Evolutionary conservation across 2,888 invertebrate species (phyloP).

Genomic region (Aradus depressus): DNA sequence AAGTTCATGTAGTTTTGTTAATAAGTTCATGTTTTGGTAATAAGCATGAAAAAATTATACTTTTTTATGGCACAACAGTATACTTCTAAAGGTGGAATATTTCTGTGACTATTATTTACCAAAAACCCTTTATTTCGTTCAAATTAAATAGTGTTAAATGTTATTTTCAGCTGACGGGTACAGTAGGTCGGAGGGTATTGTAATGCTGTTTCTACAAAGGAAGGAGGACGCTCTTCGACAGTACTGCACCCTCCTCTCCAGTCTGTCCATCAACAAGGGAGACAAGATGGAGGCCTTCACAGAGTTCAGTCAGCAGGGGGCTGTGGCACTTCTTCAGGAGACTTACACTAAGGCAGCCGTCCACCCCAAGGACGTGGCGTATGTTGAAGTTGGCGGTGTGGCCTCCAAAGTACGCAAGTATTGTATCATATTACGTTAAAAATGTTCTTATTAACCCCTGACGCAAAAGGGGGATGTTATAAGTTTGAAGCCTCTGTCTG

Average conservation of each 20-base stretch:
- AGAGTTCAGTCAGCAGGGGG: slow-evolving; percentile 19
- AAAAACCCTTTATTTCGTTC: not conserved
- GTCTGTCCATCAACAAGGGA: slow-evolving; percentile 44
- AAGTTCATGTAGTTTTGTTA: not conserved
- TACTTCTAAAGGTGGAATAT: not conserved
- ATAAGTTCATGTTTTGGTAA: not conserved
- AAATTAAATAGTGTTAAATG: not conserved
- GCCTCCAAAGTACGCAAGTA: slow-evolving; percentile 25
- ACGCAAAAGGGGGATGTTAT: too few relatives aligned
- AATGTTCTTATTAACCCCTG: too few relatives aligned
- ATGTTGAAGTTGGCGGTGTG: slow-evolving; percentile 29
- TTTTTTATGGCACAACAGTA: not conserved
- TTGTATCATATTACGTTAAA: too few relatives aligned
- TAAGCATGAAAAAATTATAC: not conserved
- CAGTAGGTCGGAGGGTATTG: slow-evolving; percentile 38
- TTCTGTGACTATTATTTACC: not conserved
- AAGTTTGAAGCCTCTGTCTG: too few relatives aligned
- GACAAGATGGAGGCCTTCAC: slow-evolving; percentile 37
- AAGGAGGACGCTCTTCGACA: slow-evolving; percentile 36
- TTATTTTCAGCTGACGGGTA: slow-evolving; percentile 37
- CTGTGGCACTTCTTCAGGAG: slow-evolving; percentile 13
- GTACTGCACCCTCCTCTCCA: slow-evolving; percentile 44
- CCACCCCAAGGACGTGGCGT: slow-evolving; percentile 27
- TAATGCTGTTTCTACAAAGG: slow-evolving; percentile 38
- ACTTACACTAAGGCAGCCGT: slow-evolving; percentile 22